phyloP scores from a whole-genome alignment of 1,140 invertebrate species.

The Wasmannia auropunctata region DNA sequence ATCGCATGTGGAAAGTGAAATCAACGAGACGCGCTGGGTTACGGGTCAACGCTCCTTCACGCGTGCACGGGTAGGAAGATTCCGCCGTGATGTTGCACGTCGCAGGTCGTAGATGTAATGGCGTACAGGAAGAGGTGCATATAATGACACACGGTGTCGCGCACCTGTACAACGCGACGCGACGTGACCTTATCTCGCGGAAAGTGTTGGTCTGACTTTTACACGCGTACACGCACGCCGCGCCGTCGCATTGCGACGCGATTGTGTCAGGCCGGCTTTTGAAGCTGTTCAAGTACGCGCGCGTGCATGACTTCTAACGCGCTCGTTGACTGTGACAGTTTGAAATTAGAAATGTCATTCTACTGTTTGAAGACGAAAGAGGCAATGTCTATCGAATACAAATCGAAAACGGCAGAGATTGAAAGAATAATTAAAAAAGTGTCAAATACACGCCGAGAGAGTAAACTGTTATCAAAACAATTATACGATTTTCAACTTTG shows the following conservation, averaged over 20 bases:
- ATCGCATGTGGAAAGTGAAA: slow-evolving; percentile 41
- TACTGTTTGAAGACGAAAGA: not conserved
- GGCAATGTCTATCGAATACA: not conserved
- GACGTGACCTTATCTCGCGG: slow-evolving; percentile 22
- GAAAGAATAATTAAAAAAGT: not conserved
- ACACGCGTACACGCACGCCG: not conserved
- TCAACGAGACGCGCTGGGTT: slow-evolving; percentile 22
- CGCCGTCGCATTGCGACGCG: not conserved
- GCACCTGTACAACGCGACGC: slow-evolving; percentile 8
- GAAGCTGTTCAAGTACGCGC: not conserved
- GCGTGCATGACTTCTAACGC: not conserved
- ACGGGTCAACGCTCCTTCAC: slow-evolving; percentile 26
- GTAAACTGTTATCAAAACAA: no score
- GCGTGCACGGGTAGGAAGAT: not conserved
- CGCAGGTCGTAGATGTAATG: not conserved
- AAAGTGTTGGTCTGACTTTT: slow-evolving; percentile 2
- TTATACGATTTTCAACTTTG: no score
- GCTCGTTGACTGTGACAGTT: not conserved
- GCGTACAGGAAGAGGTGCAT: slow-evolving; percentile 13
- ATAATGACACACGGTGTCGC: slow-evolving; percentile 29
- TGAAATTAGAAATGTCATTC: not conserved
- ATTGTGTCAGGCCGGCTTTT: not conserved
- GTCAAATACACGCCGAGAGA: not conserved
- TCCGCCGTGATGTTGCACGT: not conserved
- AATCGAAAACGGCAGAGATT: not conserved